Evolutionary conservation across 2,888 invertebrate genomes (phyloP), one percentile per base, ranked within the genome.

Genomic region (Mactromeris polynyma): DNA sequence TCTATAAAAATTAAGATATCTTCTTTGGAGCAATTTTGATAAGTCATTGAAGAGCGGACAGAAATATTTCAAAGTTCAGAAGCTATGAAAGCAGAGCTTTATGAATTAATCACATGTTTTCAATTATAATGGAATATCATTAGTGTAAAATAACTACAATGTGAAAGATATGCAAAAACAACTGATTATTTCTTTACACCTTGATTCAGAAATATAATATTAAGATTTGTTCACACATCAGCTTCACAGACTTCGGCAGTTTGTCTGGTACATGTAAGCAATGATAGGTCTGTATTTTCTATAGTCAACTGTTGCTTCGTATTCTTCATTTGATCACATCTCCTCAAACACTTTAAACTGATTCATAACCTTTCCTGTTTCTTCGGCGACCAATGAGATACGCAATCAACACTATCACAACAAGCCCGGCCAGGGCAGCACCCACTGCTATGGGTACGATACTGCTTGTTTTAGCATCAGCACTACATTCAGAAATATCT

Each of bases 401-500:
- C 78, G 98, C 99, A 94, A 98, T 97, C 93, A 99, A 97, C 84
- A 99, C 99, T 93, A 99, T 98, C 90, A 99, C 97, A 92, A 99
- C 99, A 88, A 99, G 97, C 83, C 98, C 98, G 91, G 98, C 98
- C 88, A 99, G 97, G 83, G 98, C 98, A 96, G 98, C 98, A 26
- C 99, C 99, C 91, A 99, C 99, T 36, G 98, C 99, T 96, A 99
- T 99, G 38, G 99, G 99, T 88, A 99, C 99, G 91, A 99, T 98
- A 97, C 99, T 99, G 26, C 98, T 97, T 19, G 97, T 96, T 40
- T 95, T 94, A 0, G 90, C 88, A 91, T 97, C 97, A 3, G 90
- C 95, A 17, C 93, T 51, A 91, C 97, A 97, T 81, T 96, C 93
- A 0, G 85, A 79, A 26, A 93, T 87, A 81, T 89, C 95, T 95